These are phyloP conservation scores for Philopedon plagiatum DNA, from an alignment of 2,888 invertebrate genomes.

Conservation along the genomic window DNA sequence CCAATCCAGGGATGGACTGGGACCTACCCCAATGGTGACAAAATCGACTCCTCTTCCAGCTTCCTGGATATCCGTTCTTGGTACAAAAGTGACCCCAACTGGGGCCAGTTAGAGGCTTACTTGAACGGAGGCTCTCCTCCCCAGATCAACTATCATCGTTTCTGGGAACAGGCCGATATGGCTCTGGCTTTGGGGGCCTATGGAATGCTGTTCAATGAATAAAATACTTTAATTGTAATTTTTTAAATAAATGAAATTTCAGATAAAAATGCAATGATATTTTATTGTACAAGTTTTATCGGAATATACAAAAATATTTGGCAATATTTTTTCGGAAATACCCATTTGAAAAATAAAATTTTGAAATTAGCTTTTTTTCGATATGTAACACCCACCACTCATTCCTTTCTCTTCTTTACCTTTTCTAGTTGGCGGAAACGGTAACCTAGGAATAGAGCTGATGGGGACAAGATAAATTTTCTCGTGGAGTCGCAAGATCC, in stretches of 20 bases:
- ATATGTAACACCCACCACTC: too few species aligned
- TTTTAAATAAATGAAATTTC: neutral
- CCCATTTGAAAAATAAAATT: too few species aligned
- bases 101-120: slow-evolving; percentile 50
- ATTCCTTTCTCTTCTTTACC: too few species aligned
- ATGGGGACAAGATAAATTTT: too few species aligned
- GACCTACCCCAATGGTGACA: slow-evolving; percentile 54
- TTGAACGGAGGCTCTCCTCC: slow-evolving; percentile 55
- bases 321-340: too few species aligned
- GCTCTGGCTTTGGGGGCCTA: slow-evolving; percentile 54
- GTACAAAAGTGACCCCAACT: slow-evolving; percentile 54
- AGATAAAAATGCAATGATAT: too few species aligned
- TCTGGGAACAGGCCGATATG: slow-evolving; percentile 56
- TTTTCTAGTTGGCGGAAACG: too few species aligned
- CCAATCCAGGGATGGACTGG: slow-evolving; percentile 53
- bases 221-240: slow-evolving; percentile 11
- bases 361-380: too few species aligned
- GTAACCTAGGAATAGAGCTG: too few species aligned
- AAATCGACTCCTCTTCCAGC: slow-evolving; percentile 50
- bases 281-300: too few species aligned
- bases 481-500: too few species aligned
- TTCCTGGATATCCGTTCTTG: slow-evolving; percentile 53
- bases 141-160: slow-evolving; percentile 53
- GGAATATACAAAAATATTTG: too few species aligned
- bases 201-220: slow-evolving; percentile 54